Conservation (phyloP, 2,888 invertebrate species). For the Urechis unicinctus region DNA sequence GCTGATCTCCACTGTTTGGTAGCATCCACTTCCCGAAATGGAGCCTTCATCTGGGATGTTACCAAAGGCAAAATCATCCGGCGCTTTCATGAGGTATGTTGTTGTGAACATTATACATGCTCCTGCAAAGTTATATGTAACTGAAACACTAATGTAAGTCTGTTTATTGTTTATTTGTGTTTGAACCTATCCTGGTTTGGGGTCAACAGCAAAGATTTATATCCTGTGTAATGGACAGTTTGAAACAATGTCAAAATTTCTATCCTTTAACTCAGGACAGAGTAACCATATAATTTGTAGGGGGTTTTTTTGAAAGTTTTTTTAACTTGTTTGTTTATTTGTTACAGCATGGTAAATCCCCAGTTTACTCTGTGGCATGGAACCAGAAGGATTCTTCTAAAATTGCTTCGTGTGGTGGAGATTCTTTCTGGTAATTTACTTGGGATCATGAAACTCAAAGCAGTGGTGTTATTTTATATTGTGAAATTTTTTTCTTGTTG, state of each 20-base stretch:
- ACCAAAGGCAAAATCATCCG: slow-evolving; percentile 40
- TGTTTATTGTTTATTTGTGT: too few species aligned
- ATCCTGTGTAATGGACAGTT: too few species aligned
- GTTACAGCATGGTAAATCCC: background rate
- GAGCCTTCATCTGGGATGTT: slow-evolving; percentile 50
- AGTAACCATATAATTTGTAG: too few species aligned
- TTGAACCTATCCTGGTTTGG: too few species aligned
- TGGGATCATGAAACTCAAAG: too few species aligned
- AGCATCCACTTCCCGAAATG: slow-evolving; percentile 47
- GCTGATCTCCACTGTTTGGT: slow-evolving; percentile 49
- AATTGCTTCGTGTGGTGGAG: slow-evolving; percentile 47
- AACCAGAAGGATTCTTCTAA: slow-evolving; percentile 47
- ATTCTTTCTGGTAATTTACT: slow-evolving; percentile 49
- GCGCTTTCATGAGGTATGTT: slow-evolving; percentile 39
- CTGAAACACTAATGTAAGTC: background rate
- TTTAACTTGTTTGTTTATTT: too few species aligned
- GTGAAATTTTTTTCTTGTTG: too few species aligned
- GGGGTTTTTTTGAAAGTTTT: too few species aligned
- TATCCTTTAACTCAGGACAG: too few species aligned
- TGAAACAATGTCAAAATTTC: too few species aligned
- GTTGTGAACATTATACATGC: background rate
- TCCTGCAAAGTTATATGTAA: background rate
- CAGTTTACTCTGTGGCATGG: slow-evolving; percentile 42
- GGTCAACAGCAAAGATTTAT: too few species aligned
- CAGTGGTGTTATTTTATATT: too few species aligned